Base-by-base conservation (phyloP, 1,140 invertebrate genomes). In the Tetramorium simillimum region DNA sequence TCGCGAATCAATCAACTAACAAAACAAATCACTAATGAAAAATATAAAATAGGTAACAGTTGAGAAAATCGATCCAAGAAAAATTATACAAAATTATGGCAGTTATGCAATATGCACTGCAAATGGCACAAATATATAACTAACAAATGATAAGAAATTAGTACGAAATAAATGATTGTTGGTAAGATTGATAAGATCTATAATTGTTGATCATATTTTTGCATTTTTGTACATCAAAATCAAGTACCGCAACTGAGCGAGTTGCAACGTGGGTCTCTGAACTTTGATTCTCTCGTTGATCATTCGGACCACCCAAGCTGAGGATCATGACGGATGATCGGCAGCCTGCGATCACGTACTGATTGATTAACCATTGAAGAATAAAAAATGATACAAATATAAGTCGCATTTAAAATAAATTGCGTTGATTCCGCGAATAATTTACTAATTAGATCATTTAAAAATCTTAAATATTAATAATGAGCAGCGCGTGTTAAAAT, bases 291-390 rank as follows among this genome's bases (percentile, higher is more conserved):
- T 72, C 67, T 73, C 51, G 10, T 40, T 72, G 67, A 6, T 40
- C 65, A 72, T 51, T n/a, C 16, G 21, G 40, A 49, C 51, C 80
- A 75, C 53, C 53, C 67, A 82, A 46, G 67, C 24, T 18, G 67
- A 82, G 18, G 24, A 73, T 75, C 18, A 62, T 75, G 80, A 75
- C 69, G 65, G 24, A 73, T 73, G 53, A 82, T 72, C 80, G n/a
- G 21, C 51, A 43, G n/a, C 7, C 40, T 37, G 51, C n/a, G 77
- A 40, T 56, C 33, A 33, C 16, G n/a, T 4, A n/a, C 21, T 49
- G 69, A 84, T 84, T 56, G 46, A 84, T 84, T 21, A 37, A 62
- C 14, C 14, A 37, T 73, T 14, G 18, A 73, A 80, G n/a, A 9
- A 21, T 37, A n/a, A 82, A 28, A 60, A 73, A 56, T 65, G 5